phyloP scores from a whole-genome alignment of 2,797 vertebrate genomes.

The Psittacula echo region DNA sequence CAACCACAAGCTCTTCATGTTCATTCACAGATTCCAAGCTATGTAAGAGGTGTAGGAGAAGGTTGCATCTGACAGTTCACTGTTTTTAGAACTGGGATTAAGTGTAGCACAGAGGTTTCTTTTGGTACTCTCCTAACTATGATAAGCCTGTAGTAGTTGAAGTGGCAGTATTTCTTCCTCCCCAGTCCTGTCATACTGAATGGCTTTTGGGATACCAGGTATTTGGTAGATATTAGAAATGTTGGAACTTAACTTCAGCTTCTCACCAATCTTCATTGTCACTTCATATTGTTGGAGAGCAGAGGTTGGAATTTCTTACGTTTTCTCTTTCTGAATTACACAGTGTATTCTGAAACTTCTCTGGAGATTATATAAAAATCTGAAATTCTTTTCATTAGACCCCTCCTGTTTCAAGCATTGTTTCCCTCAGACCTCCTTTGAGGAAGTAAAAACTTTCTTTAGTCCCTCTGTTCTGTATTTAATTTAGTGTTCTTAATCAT shows the following conservation, averaged over 20 bases:
- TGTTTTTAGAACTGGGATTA: not conserved
- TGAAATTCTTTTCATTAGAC: not conserved
- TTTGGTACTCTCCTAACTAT: not conserved
- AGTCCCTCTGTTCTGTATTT: not conserved
- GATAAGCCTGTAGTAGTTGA: not conserved
- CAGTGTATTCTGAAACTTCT: not conserved
- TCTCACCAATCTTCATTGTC: not conserved
- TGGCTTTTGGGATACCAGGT: not conserved
- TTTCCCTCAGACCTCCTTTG: not conserved
- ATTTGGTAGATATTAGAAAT: not conserved
- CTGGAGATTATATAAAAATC: not conserved
- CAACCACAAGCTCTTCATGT: not conserved
- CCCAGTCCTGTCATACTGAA: rapidly evolving
- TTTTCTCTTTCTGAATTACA: not conserved
- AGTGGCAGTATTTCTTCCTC: not conserved
- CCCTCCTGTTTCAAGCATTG: not conserved
- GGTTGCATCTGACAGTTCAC: not conserved
- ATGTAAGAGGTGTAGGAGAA: not conserved
- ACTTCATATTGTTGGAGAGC: not conserved
- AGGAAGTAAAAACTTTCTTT: slow-evolving; percentile 5
- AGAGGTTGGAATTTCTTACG: not conserved
- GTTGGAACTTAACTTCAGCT: not conserved
- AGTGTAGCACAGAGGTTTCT: not conserved
- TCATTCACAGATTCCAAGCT: not conserved
- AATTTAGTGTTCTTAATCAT: not conserved